These are phyloP conservation scores for Leptestheria dahalacensis DNA, from an alignment of 1,140 invertebrate genomes.

Conservation along the genomic window DNA sequence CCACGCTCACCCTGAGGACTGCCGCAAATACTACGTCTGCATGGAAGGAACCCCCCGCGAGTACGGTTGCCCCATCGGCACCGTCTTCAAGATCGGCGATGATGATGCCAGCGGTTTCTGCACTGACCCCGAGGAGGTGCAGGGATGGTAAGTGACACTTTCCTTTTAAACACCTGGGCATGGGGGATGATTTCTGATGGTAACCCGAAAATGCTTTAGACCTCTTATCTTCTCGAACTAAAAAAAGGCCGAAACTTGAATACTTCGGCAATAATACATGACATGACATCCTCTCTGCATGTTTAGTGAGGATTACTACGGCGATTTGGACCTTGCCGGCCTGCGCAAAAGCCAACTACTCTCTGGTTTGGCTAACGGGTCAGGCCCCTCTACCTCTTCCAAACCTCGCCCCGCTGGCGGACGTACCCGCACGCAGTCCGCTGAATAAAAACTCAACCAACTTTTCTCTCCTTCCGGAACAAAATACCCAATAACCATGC, in stretches of 20 bases:
- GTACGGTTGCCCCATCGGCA: conserved; percentile 88
- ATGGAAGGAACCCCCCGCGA: conserved; percentile 73
- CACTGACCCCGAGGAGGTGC: conserved; percentile 82
- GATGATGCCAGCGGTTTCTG: conserved; percentile 76
- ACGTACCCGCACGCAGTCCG: neutral
- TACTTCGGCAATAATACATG: neutral
- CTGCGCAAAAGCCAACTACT: conserved; percentile 81
- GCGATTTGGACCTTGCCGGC: conserved; percentile 79
- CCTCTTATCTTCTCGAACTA: conserved; percentile 2
- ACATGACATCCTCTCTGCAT: no score
- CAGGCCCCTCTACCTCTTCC: conserved; percentile 24
- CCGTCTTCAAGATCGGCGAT: conserved; percentile 87
- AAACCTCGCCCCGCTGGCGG: conserved; percentile 4
- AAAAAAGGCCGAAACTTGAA: neutral
- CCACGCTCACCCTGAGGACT: conserved; percentile 86
- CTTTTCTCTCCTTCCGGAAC: no score
- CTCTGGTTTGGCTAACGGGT: conserved; percentile 52
- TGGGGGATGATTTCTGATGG: neutral
- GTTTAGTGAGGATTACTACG: conserved; percentile 79
- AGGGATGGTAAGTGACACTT: conserved; percentile 64
- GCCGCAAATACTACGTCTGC: conserved; percentile 82
- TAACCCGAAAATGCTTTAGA: conserved; percentile 3
- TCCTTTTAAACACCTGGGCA: neutral
- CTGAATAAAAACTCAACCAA: neutral
- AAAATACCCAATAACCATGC: no score